A percentile compares a stretch with the other conserved stretches of the same genome.
These are phyloP conservation scores for Leucoma salicis DNA, from an alignment of 2,888 invertebrate species.

Conservation along the genomic window DNA sequence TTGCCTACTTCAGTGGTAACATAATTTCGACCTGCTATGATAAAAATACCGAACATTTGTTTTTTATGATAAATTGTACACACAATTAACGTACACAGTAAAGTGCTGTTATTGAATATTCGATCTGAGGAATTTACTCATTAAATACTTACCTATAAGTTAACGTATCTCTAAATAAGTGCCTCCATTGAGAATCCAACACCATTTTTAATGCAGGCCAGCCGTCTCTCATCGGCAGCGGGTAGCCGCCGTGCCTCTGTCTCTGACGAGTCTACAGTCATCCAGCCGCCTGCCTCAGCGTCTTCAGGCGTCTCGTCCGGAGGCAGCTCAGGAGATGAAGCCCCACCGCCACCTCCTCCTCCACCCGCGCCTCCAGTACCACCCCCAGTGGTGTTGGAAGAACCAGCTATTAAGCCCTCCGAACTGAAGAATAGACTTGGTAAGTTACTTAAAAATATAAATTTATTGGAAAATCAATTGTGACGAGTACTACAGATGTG, in stretches of 20 bases:
- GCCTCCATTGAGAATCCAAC: too few species aligned
- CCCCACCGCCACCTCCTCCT: slow-evolving; percentile 88
- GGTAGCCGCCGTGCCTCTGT: slow-evolving; percentile 71
- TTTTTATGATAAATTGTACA: too few species aligned
- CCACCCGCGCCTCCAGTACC: slow-evolving; percentile 79
- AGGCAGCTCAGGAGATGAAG: slow-evolving; percentile 69
- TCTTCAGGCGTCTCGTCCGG: slow-evolving; percentile 73
- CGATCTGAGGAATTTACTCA: too few species aligned
- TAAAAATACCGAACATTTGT: too few species aligned
- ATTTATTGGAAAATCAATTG: too few species aligned
- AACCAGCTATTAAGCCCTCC: slow-evolving; percentile 81
- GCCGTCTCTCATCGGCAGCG: slow-evolving; percentile 70
- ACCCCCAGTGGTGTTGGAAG: slow-evolving; percentile 83
- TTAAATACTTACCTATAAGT: too few species aligned
- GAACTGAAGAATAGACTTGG: slow-evolving; percentile 79
- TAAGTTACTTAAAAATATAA: slow-evolving; percentile 38
- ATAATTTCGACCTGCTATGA: too few species aligned
- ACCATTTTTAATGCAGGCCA: slow-evolving; percentile 49
- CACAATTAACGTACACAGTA: too few species aligned
- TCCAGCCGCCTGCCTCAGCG: slow-evolving; percentile 51
- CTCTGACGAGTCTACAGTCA: slow-evolving; percentile 56
- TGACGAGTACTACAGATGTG: too few species aligned
- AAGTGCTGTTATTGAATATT: too few species aligned
- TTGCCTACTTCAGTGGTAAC: too few species aligned
- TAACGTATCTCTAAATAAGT: too few species aligned